These are phyloP conservation scores for Phymastichus coffea DNA, from an alignment of 1,140 invertebrate species.

Conservation along the genomic window DNA sequence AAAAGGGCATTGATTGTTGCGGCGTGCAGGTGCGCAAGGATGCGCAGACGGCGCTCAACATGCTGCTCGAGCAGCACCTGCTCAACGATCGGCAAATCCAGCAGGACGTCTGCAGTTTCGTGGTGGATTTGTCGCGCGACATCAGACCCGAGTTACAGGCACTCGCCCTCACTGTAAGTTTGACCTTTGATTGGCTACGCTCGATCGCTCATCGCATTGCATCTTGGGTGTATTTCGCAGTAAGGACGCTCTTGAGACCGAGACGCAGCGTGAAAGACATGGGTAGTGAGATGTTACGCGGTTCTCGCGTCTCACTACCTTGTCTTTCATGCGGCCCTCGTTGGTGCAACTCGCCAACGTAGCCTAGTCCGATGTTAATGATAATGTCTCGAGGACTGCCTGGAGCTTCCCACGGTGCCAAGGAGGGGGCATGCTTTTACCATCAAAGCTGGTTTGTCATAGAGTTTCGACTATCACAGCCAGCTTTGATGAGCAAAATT, in stretches of 20 bases:
- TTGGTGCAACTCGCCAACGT: background rate
- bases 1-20: too few relatives aligned
- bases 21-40: constrained; percentile 66
- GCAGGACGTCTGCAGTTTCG: constrained; percentile 61
- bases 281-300: constrained; percentile 87
- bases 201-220: too few relatives aligned
- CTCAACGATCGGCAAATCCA: constrained; percentile 62
- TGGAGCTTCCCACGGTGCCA: background rate
- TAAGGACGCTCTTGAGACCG: too few relatives aligned
- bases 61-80: constrained; percentile 64
- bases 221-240: too few relatives aligned
- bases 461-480: constrained; percentile 74
- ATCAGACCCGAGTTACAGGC: constrained; percentile 56
- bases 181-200: too few relatives aligned
- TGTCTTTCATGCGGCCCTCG: constrained; percentile 81
- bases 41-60: constrained; percentile 62
- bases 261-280: constrained; percentile 81
- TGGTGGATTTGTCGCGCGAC: constrained; percentile 38
- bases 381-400: too few relatives aligned
- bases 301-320: constrained; percentile 81
- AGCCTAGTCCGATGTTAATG: too few relatives aligned
- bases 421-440: constrained; percentile 56
- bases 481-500: constrained; percentile 80
- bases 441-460: constrained; percentile 79
- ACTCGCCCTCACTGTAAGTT: constrained; percentile 54